Evolutionary conservation across 2,888 invertebrate genomes (phyloP), one percentile per base, ranked within the genome.

Genomic region (Mechanitis messenoides): DNA sequence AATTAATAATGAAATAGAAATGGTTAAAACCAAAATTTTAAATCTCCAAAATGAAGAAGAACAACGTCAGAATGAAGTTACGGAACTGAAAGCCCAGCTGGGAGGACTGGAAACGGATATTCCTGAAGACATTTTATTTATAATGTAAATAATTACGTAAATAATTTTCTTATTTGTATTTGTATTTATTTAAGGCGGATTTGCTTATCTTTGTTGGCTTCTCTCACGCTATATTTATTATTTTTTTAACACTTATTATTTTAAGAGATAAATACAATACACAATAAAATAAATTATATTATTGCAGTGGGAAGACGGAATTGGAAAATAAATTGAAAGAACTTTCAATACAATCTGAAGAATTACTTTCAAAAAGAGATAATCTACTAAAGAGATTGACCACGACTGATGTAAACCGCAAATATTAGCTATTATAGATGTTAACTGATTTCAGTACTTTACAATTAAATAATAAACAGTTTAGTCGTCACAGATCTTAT

Each of bases 61-160:
- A 45, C 72, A 71, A n/a, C 72, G 74, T 33, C 72, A 75, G 65
- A 63, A 59, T n/a, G 62, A 70, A 45, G 73, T 79, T 45, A 71
- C 74, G 56, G 73, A 76, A 61, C 58, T 84, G 60, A 76, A 72
- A 58, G 59, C 60, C 35, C 66, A 75, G 60, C 67, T 79, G 3
- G 71, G 73, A 6, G 60, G 59, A 6, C 62, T 81, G 31, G 59
- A 64, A 11, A 71, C 78, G 1, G 63, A 69, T 5, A 66, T 85
- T 6, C 81, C 84, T 2, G 79, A 77, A 55, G 69, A 83, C 55
- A 59, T 85, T n/a, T 72, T 80, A 3, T 62, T 60, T 12, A 72
- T 74, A 54, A 62, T 81, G 86, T 86, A 67, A 7, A 11, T 12
- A 42, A 54, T 64, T 9, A 31, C 35, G 35, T 53, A 12, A 46